Conservation (phyloP, 2,113 vertebrate species). For the Bubo bubo region DNA sequence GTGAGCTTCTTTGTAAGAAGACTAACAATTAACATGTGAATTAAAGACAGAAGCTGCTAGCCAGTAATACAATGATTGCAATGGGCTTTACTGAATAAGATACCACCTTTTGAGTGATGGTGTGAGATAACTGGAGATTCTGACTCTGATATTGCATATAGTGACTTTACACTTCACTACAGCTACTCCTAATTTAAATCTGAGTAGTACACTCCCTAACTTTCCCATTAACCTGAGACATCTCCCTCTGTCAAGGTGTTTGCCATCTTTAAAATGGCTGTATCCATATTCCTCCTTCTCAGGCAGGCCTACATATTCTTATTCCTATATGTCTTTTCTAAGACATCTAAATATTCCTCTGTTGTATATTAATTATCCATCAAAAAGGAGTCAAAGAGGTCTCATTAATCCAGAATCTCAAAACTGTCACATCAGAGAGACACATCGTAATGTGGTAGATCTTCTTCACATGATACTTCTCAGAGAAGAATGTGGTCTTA, state of each 20-base stretch:
- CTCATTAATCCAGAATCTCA: background rate
- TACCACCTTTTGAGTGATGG: background rate
- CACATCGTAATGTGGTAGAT: background rate
- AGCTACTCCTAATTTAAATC: background rate
- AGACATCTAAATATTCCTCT: background rate
- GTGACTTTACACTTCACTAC: background rate
- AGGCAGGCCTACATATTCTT: background rate
- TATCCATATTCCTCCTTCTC: background rate
- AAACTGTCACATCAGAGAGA: background rate
- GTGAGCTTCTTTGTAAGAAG: background rate
- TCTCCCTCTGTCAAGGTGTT: background rate
- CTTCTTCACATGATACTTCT: background rate
- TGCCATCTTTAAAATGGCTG: background rate
- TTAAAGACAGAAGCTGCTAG: background rate
- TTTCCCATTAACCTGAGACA: background rate
- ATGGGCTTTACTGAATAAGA: background rate
- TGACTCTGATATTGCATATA: background rate
- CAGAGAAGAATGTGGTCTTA: background rate
- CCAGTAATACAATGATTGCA: background rate
- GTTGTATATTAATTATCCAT: background rate
- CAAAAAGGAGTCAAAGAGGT: background rate
- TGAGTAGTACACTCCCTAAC: background rate
- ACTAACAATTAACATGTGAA: background rate
- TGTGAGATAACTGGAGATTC: background rate
- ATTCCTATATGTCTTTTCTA: background rate